Conservation (phyloP, 2,113 vertebrate genomes). For the Rutilus rutilus region DNA sequence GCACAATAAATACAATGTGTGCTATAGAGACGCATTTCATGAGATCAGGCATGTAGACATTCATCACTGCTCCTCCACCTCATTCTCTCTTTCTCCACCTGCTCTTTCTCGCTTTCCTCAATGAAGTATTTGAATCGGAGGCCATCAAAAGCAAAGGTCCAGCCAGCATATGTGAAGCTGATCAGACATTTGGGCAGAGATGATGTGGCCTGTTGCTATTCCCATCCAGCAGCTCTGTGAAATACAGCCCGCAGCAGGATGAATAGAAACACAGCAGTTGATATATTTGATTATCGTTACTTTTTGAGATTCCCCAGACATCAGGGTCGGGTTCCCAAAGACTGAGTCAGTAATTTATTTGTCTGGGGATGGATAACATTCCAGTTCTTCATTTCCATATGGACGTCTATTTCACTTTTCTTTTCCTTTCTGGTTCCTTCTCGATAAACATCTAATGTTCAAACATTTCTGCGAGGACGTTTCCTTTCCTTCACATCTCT, state of each 20-base stretch:
- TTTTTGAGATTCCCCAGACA: constrained; percentile 42
- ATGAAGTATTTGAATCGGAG: constrained; percentile 34
- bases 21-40: too few species aligned
- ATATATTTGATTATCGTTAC: constrained; percentile 54
- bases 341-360: constrained; percentile 38
- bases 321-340: constrained; percentile 32
- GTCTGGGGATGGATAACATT: constrained; percentile 50
- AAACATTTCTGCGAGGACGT: not conserved
- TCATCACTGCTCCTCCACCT: not conserved
- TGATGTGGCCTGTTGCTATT: constrained; percentile 45
- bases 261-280: constrained; percentile 12
- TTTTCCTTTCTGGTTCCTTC: not conserved
- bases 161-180: constrained; percentile 32
- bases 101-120: constrained; percentile 38
- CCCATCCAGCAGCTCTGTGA: constrained; percentile 47
- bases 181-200: constrained; percentile 5
- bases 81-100: constrained; percentile 14
- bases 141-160: constrained; percentile 44
- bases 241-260: constrained; percentile 47
- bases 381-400: constrained; percentile 57
- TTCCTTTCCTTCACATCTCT: not conserved
- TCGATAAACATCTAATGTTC: constrained; percentile 36
- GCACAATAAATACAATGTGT: too few species aligned
- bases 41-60: not conserved
- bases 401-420: constrained; percentile 4